Percentiles rank a stretch among this genome's conserved stretches.
phyloP scores from a whole-genome alignment of 2,888 invertebrate genomes.

The Zygogramma bicolorata region DNA sequence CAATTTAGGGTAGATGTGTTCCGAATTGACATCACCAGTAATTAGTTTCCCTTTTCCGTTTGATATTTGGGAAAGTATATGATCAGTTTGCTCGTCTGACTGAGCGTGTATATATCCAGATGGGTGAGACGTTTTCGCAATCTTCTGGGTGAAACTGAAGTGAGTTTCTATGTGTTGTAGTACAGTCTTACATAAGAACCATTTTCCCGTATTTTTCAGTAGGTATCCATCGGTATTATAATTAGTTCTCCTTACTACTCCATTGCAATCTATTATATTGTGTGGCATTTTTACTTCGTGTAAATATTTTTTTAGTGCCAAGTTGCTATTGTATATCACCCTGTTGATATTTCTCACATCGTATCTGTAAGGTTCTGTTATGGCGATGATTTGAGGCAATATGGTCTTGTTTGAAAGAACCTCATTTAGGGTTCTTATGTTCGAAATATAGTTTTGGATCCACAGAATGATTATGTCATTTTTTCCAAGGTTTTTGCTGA shows the following conservation, averaged over 20 bases:
- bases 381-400: background rate
- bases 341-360: slow-evolving; percentile 11
- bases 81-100: slow-evolving; percentile 2
- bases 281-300: background rate
- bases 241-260: background rate
- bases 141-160: background rate
- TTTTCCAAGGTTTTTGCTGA: background rate
- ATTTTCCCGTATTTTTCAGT: background rate
- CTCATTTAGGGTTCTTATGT: background rate
- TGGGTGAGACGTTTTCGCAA: background rate
- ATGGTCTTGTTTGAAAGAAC: background rate
- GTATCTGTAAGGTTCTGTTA: slow-evolving; percentile 15
- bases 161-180: background rate
- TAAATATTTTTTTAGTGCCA: slow-evolving; percentile 8
- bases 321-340: too few relatives aligned
- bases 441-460: background rate
- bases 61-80: background rate
- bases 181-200: background rate
- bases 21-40: background rate
- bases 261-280: slow-evolving; percentile 9
- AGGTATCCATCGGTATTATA: background rate
- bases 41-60: background rate
- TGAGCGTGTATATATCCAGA: background rate
- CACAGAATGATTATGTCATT: slow-evolving; percentile 2
- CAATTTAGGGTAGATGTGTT: slow-evolving; percentile 11